Conservation (phyloP, 2,113 vertebrate species). For the Climacteris rufus region DNA sequence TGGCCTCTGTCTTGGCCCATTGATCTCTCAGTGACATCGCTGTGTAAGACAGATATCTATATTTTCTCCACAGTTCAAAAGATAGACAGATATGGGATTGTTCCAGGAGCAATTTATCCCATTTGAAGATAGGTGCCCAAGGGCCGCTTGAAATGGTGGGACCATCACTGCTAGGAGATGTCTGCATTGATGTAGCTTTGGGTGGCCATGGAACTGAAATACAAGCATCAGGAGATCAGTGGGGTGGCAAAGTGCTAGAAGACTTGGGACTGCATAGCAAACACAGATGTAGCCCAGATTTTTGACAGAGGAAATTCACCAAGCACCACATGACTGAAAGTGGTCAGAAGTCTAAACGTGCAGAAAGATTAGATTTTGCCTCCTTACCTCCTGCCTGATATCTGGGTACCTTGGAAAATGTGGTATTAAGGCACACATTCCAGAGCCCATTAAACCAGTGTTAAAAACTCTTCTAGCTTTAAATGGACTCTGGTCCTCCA, state of each 20-base stretch:
- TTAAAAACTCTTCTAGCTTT: not conserved
- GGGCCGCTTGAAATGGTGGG: not conserved
- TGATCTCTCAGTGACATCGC: not conserved
- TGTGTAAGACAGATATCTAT: not conserved
- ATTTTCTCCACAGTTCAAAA: not conserved
- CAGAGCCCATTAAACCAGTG: not conserved
- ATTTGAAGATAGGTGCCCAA: not conserved
- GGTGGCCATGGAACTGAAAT: not conserved
- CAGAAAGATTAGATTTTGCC: not conserved
- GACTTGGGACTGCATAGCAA: not conserved
- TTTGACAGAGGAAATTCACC: not conserved
- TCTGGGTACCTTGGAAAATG: not conserved
- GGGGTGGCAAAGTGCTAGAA: not conserved
- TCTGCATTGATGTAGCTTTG: not conserved
- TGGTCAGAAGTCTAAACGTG: not conserved
- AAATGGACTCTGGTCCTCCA: not conserved
- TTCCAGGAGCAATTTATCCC: not conserved
- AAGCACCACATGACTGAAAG: not conserved
- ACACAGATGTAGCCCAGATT: accelerated
- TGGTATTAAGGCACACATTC: not conserved
- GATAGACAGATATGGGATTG: accelerated
- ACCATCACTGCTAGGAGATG: not conserved
- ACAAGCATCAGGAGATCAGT: not conserved
- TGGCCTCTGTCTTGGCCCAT: not conserved
- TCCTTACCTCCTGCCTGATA: not conserved